Evolutionary conservation across 1,140 invertebrate species (phyloP).

Genomic region (Lethocerus indicus): DNA sequence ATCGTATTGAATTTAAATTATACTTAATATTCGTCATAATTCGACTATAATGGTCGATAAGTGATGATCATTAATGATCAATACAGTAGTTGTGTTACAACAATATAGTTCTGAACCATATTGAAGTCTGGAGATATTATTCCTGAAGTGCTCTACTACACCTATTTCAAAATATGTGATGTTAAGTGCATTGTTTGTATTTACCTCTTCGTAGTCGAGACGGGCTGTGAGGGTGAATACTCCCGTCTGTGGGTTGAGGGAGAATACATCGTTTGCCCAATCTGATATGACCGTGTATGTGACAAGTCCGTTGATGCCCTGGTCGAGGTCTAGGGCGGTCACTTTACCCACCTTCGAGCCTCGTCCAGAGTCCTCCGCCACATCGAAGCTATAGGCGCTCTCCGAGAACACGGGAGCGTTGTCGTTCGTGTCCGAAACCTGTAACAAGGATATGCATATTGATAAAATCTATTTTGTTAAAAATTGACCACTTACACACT

Average conservation of each 20-base stretch:
- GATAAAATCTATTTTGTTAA: background rate
- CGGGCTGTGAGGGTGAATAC: slow-evolving; percentile 73
- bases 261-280: slow-evolving; percentile 89
- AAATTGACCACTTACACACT: background rate
- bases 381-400: slow-evolving; percentile 72
- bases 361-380: slow-evolving; percentile 64
- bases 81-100: too few species aligned
- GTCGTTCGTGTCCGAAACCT: slow-evolving; percentile 88
- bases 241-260: slow-evolving; percentile 74
- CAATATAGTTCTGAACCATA: too few species aligned
- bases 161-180: too few species aligned
- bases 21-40: too few species aligned
- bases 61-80: too few species aligned
- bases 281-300: slow-evolving; percentile 79
- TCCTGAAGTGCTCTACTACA: too few species aligned
- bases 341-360: slow-evolving; percentile 69
- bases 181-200: too few species aligned
- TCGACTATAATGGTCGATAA: too few species aligned
- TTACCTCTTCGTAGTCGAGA: slow-evolving; percentile 86
- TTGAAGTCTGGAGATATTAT: too few species aligned
- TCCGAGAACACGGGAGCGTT: slow-evolving; percentile 79
- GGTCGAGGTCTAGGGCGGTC: slow-evolving; percentile 63
- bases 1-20: too few species aligned
- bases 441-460: slow-evolving; percentile 20
- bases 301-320: slow-evolving; percentile 70